Percentiles rank a stretch among this genome's conserved stretches.
Conservation (phyloP, 2,888 invertebrate species). For the Suillia variegata region DNA sequence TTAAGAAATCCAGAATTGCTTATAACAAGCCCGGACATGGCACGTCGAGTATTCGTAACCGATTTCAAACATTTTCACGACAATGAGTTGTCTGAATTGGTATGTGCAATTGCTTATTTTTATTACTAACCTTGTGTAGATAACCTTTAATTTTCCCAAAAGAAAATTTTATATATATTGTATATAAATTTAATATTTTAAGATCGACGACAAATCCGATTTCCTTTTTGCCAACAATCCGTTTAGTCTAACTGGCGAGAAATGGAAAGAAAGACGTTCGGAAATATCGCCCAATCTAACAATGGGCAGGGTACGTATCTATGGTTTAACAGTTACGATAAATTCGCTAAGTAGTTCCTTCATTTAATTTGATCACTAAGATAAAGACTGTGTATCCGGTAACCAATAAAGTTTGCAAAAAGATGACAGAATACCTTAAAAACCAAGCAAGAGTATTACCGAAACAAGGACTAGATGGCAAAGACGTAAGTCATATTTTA, state of each 20-base stretch:
- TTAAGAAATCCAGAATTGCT: constrained; percentile 55
- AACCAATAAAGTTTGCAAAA: constrained; percentile 59
- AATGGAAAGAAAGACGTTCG: constrained; percentile 63
- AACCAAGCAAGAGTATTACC: no score
- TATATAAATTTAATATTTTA: not conserved
- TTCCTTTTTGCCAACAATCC: constrained; percentile 62
- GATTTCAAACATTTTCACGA: constrained; percentile 60
- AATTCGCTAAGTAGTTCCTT: no score
- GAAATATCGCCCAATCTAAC: constrained; percentile 64
- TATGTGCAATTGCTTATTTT: no score
- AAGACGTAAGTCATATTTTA: no score
- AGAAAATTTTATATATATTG: not conserved
- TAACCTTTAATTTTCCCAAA: not conserved
- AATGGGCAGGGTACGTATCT: constrained; percentile 57
- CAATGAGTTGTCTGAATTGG: constrained; percentile 37
- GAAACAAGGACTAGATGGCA: no score
- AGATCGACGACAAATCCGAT: constrained; percentile 59
- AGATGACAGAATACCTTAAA: constrained; percentile 59
- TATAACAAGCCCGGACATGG: constrained; percentile 53
- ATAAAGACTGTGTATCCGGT: constrained; percentile 63
- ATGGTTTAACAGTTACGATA: no score
- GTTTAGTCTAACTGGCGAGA: constrained; percentile 60
- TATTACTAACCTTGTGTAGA: not conserved
- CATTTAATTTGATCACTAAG: no score
- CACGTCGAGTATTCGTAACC: constrained; percentile 55